These are phyloP conservation scores for Rhynchotus rufescens DNA, from an alignment of 2,797 vertebrate species.

Conservation along the genomic window DNA sequence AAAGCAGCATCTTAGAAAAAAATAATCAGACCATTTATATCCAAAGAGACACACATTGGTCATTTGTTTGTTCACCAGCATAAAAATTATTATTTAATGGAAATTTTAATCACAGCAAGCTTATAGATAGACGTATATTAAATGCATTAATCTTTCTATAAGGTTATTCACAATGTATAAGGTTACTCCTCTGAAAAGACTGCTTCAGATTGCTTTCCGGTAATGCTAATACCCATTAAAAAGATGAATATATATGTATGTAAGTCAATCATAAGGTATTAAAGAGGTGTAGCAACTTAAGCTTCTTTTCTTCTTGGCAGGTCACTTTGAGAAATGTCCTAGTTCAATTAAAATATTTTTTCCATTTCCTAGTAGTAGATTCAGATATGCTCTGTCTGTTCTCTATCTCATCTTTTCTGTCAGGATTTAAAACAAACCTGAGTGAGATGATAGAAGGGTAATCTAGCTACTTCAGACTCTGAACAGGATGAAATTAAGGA, in stretches of 20 bases:
- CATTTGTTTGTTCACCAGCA: slow-evolving; percentile 65
- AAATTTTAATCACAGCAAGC: slow-evolving; percentile 69
- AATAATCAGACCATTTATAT: slow-evolving; percentile 63
- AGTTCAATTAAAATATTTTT: slow-evolving; percentile 77
- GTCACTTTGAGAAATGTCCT: slow-evolving; percentile 76
- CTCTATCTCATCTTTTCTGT: slow-evolving; percentile 70
- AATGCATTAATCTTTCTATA: slow-evolving; percentile 72
- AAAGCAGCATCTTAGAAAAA: slow-evolving; percentile 51
- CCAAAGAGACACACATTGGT: slow-evolving; percentile 27
- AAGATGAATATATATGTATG: slow-evolving; percentile 75
- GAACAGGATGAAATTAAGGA: background rate
- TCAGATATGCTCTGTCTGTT: slow-evolving; percentile 66
- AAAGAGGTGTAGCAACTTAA: slow-evolving; percentile 77
- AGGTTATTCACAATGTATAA: slow-evolving; percentile 75
- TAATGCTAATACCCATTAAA: slow-evolving; percentile 76
- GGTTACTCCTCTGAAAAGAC: slow-evolving; percentile 70
- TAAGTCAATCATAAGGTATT: slow-evolving; percentile 77
- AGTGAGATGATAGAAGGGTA: background rate
- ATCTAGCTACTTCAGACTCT: background rate
- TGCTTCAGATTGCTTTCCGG: slow-evolving; percentile 75
- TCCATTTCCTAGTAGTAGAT: slow-evolving; percentile 74
- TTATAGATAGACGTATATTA: slow-evolving; percentile 65
- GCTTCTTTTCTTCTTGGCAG: slow-evolving; percentile 76
- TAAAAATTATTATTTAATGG: slow-evolving; percentile 73
- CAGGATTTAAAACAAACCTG: slow-evolving; percentile 70